Evolutionary conservation across 1,140 invertebrate species (phyloP), one percentile per base, ranked within the genome.

Genomic region (Lanistes nyassanus): DNA sequence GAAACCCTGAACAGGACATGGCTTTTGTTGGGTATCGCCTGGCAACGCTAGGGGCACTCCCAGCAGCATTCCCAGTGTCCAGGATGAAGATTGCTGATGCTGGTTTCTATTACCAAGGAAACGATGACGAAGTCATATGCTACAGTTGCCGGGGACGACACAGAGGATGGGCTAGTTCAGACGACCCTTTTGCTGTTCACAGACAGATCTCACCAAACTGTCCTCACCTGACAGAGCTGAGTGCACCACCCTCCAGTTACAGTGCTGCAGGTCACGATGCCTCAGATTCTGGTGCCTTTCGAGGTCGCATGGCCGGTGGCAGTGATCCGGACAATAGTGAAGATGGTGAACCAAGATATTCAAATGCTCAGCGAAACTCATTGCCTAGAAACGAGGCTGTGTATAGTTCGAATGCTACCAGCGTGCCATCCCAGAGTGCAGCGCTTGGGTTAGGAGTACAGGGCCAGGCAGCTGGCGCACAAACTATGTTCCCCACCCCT

Each of bases 81-180:
- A 67, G 64, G 51, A 36, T 75, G 16, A 53, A 29, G 16, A 62
- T 75, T 26, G 73, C 74, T 9, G 67, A 69, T 31, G 66, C 74
- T 0, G 96, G 96, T 29, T 97, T 97, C 87, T 97, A 93, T 86
- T 97, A 96, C 80, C 94, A 93, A 9, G 95, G 95, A 19, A 29
- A 71, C 13, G 23, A n/a, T 34, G 77, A 78, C 51, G 67, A 78
- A 56, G 51, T 75, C 21, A 56, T 36, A 9, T 78, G 77, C 42
- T 78, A 76, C 62, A 65, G 56, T 4, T 78, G 77, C 47, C 37
- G 37, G 11, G 56, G 34, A 55, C 51, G 36, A 36, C 71, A 65
- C 53, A 67, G 37, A 26, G 51, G 70, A 31, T 78, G 76, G 76
- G 34, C 39, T 19, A 55, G 7, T 13, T 26, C 34, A 13, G 66